phyloP scores from a whole-genome alignment of 1,140 invertebrate species.

The Euura saliciscinereae region DNA sequence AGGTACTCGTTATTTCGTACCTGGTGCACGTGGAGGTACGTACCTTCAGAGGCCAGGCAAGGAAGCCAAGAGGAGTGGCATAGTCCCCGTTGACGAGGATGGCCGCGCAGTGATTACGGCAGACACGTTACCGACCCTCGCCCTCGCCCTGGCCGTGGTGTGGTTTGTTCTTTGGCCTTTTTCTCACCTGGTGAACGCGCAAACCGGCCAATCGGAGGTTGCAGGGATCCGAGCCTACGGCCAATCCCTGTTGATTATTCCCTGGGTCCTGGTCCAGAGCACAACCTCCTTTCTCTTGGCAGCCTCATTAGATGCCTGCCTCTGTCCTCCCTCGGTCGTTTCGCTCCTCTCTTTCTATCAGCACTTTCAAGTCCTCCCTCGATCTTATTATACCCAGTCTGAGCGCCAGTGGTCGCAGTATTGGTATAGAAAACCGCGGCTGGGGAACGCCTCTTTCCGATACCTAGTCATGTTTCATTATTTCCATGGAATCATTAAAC shows the following conservation, averaged over 20 bases:
- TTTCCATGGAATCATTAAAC: slow-evolving; percentile 30
- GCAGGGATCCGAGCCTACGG: slow-evolving; percentile 36
- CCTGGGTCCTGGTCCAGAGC: slow-evolving; percentile 47
- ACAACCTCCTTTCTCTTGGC: slow-evolving; percentile 43
- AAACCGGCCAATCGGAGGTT: slow-evolving; percentile 39
- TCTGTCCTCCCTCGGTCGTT: slow-evolving; percentile 40
- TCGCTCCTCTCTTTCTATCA: not conserved
- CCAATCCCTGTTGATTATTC: slow-evolving; percentile 54
- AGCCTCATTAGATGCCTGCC: slow-evolving; percentile 53
- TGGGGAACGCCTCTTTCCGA: slow-evolving; percentile 26
- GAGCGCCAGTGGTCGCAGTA: not conserved
- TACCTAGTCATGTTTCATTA: slow-evolving; percentile 30
- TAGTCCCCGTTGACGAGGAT: slow-evolving; percentile 6
- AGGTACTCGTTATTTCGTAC: no score
- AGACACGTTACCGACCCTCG: not conserved
- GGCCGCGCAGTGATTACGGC: not conserved
- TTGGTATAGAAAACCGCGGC: slow-evolving; percentile 21
- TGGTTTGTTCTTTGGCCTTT: slow-evolving; percentile 29
- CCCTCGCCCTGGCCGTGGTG: slow-evolving; percentile 32
- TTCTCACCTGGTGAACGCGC: slow-evolving; percentile 42
- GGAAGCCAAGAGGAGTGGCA: not conserved
- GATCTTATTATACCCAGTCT: slow-evolving; percentile 40
- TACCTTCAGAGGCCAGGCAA: no score
- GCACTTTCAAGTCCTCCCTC: slow-evolving; percentile 20
- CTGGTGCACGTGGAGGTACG: no score